Evolutionary conservation across 2,888 invertebrate species (phyloP), one percentile per base, ranked within the genome.

Genomic region (Melikaiella ostensackeni): DNA sequence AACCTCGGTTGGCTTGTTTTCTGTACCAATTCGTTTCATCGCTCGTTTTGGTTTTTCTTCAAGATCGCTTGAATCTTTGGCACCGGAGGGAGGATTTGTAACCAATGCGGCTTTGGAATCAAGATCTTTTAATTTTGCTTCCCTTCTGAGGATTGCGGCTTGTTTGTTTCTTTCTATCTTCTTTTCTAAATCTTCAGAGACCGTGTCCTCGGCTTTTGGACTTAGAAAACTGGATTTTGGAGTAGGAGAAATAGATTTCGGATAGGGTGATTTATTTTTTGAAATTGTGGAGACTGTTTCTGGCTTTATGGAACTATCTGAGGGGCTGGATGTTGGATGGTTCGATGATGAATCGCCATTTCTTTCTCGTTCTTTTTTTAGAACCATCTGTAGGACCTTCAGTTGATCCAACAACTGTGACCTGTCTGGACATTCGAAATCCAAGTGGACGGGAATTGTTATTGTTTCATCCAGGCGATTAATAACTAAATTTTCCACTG

Each of bases 401-500:
- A 90, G 77, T 77, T 91, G 91, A 38, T 89, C 86, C 62, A 85
- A 46, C n/a, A 91, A 80, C 42, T 86, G 84, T n/a, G 84, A 82
- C 64, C 83, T 83, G 80, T 89, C 87, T 1, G 82, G 8, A 57
- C 88, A 90, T 24, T 86, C 82, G 70, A 90, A 90, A 50, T 85
- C 85, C 2, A 90, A 77, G 13, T 81, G 42, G 1, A 82, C 81
- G 3, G 91, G 91, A 46, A 91, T 55, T 11, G 64, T 75, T 5
- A 89, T 85, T 0, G 77, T 74, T 0, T 77, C 83, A 30, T 94
- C 93, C 1, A 96, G 85, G 85, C 96, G 96, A 78, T 95, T 93
- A 4, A 92, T 82, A 1, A 96, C 92, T 70, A 95, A 94, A 13
- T 93, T 91, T 88, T 95, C 95, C 90, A 97, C 96, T 96, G 89